Evolutionary conservation across 2,797 vertebrate species (phyloP).

Genomic region (Artibeus jamaicensis): DNA sequence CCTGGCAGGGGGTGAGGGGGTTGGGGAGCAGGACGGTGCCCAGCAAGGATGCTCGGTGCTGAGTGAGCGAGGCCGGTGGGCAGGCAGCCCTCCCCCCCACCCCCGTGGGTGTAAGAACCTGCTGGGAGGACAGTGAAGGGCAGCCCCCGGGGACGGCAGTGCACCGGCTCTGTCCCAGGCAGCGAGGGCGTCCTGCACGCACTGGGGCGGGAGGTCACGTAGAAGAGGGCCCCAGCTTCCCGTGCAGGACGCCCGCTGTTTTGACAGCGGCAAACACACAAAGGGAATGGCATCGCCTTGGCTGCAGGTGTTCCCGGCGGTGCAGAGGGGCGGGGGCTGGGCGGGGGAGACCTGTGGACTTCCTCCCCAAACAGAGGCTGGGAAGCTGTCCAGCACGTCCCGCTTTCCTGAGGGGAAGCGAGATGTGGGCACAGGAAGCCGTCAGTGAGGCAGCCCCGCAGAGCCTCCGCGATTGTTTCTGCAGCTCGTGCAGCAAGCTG

Average conservation of each 20-base stretch:
- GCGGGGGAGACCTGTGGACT: slow-evolving; percentile 60
- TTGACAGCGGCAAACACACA: slow-evolving; percentile 66
- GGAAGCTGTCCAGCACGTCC: slow-evolving; percentile 81
- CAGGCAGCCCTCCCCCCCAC: too few species aligned
- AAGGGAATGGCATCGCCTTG: slow-evolving; percentile 45
- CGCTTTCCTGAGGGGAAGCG: slow-evolving; percentile 83
- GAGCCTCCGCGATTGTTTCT: slow-evolving; percentile 74
- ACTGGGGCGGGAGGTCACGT: too few species aligned
- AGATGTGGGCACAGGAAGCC: slow-evolving; percentile 81
- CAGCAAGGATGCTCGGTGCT: too few species aligned
- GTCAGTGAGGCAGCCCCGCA: slow-evolving; percentile 74
- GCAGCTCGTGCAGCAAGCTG: slow-evolving; percentile 10
- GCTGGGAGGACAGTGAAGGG: too few species aligned
- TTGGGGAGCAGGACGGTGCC: too few species aligned
- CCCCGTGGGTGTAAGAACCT: too few species aligned
- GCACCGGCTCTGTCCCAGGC: too few species aligned
- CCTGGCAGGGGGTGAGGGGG: not conserved
- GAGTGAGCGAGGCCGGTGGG: too few species aligned
- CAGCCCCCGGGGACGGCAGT: too few species aligned
- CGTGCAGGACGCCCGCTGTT: slow-evolving; percentile 50
- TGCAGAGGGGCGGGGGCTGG: slow-evolving; percentile 67
- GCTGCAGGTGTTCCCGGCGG: slow-evolving; percentile 77
- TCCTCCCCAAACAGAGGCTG: slow-evolving; percentile 81
- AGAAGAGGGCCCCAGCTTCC: too few species aligned
- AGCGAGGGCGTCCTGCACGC: too few species aligned